phyloP scores from a whole-genome alignment of 2,113 vertebrate species.

The Shinisaurus crocodilurus region DNA sequence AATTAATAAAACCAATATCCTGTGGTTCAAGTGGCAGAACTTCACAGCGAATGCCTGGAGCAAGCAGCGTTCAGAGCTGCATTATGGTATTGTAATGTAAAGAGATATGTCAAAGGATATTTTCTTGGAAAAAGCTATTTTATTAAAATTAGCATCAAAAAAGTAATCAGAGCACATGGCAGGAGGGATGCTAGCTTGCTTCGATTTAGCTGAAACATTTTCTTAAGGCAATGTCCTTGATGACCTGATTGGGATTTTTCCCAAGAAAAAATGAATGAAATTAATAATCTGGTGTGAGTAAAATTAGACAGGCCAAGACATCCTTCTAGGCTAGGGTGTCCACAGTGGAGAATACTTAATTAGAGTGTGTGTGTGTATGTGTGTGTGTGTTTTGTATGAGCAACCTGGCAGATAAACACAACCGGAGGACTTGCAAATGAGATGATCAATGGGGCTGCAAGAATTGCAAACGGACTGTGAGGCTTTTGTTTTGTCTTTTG shows the following conservation, averaged over 20 bases:
- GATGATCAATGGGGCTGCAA: not conserved
- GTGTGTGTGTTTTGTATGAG: not conserved
- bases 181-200: not conserved
- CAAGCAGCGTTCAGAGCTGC: not conserved
- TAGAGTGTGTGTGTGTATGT: too few relatives aligned
- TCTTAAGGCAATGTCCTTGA: constrained; percentile 1
- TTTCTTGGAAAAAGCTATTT: not conserved
- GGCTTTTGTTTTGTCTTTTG: not conserved
- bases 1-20: not conserved
- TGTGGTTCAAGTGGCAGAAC: constrained; percentile 2
- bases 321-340: not conserved
- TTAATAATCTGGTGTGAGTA: not conserved
- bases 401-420: constrained; percentile 2
- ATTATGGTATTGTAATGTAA: not conserved
- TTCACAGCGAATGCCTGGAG: not conserved
- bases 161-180: not conserved
- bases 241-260: not conserved
- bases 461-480: not conserved
- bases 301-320: not conserved
- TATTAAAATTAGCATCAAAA: constrained; percentile 8
- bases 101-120: not conserved
- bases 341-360: not conserved
- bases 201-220: not conserved
- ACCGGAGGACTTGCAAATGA: not conserved
- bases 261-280: not conserved